These are phyloP conservation scores for Campoplex nolae DNA, from an alignment of 2,888 invertebrate species.

Conservation along the genomic window DNA sequence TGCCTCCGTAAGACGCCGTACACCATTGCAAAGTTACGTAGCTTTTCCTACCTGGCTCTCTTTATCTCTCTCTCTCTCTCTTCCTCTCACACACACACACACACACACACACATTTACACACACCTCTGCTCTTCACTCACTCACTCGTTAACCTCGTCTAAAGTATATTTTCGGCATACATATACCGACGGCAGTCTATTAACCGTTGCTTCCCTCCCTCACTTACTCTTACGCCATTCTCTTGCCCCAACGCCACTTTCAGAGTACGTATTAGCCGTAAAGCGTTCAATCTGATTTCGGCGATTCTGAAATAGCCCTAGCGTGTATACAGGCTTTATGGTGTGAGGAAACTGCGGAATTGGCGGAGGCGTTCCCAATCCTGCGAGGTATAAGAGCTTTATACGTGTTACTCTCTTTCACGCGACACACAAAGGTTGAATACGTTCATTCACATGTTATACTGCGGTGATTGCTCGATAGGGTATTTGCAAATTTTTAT, in stretches of 20 bases:
- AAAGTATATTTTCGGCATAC: conserved; percentile 53
- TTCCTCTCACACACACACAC: not conserved
- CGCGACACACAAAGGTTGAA: conserved; percentile 3
- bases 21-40: conserved; percentile 33
- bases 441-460: not conserved
- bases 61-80: conserved; percentile 27
- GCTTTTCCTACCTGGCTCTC: conserved; percentile 33
- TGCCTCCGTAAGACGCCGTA: conserved; percentile 58
- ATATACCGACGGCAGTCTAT: conserved; percentile 51
- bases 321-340: conserved; percentile 7
- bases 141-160: conserved; percentile 27
- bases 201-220: conserved; percentile 41
- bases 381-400: conserved; percentile 10
- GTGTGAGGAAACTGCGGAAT: conserved; percentile 35
- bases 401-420: conserved; percentile 21
- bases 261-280: conserved; percentile 57
- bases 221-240: conserved; percentile 13
- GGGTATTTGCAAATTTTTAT: not conserved
- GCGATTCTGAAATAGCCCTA: conserved; percentile 57
- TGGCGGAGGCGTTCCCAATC: conserved; percentile 28
- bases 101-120: too few relatives aligned
- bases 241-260: conserved; percentile 3
- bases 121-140: conserved; percentile 1
- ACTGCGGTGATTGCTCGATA: not conserved
- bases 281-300: conserved; percentile 66